Base-by-base conservation (phyloP, 1,140 invertebrate genomes). In the Philotrypesis tridentata region DNA sequence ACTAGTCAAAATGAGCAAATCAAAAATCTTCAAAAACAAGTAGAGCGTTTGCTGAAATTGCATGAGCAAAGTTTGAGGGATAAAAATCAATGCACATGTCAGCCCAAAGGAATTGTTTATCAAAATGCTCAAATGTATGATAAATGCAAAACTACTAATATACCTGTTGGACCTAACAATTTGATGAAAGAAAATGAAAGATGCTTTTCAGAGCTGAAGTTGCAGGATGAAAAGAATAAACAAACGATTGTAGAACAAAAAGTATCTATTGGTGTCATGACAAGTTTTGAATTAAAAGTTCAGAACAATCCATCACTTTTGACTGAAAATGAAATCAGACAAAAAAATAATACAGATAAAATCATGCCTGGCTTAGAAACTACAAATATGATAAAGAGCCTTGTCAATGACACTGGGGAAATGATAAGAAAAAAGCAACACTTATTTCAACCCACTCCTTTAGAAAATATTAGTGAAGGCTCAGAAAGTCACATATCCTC, bases 191-290 rank as follows among this genome's bases (percentile, higher is more conserved):
- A 77, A n/a, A 75, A 80, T 29, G 27, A 68, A 82, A 12, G 61
- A 71, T 74, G 61, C 33, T 65, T 74, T 33, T 60, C 67, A 29
- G 63, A 79, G 75, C 73, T 72, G 29, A 67, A 84, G 31, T 33
- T 70, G 23, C 83, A 84, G 55, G 85, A 88, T 43, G 82, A 87
- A n/a, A 78, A 80, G 29, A 74, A 25, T 76, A 75, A 87, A 79
- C 68, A 87, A 48, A 74, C 88, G 23, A 84, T 89, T 81, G 27
- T 91, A 77, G 92, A 92, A 78, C 92, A 93, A 37, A 94, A 95
- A 85, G 94, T 95, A 84, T 95, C 94, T 1, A 94, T 95, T 82
- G 94, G 94, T 81, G 93, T 95, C 12, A 95, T 95, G 93, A 95
- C 94, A 4, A 95, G 94, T 89, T 95, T 95, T 89, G 94, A 95